Percentiles rank a stretch among this genome's conserved stretches.
Conservation (phyloP, 1,140 invertebrate species). For the Pachypeltis micranthus region DNA sequence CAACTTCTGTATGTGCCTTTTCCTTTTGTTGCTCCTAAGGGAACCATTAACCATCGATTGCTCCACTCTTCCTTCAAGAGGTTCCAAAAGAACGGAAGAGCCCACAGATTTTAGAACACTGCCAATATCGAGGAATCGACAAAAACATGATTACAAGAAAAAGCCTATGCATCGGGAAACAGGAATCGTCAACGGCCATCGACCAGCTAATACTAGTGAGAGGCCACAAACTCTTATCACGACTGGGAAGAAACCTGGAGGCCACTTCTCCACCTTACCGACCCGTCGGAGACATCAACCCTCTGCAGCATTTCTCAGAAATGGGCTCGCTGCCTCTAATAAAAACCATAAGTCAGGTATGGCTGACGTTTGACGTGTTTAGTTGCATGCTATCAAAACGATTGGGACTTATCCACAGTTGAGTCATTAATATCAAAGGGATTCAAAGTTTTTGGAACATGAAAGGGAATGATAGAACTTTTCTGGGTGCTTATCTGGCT, state of each 20-base stretch:
- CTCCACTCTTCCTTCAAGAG: conserved; percentile 22
- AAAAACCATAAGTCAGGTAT: not conserved
- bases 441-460: no score
- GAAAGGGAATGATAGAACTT: no score
- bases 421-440: no score
- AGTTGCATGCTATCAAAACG: no score
- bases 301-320: conserved; percentile 9
- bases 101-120: conserved; percentile 21
- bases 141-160: conserved; percentile 1
- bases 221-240: not conserved
- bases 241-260: conserved; percentile 6
- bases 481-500: no score
- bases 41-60: conserved; percentile 17
- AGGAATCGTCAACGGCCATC: conserved; percentile 10
- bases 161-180: not conserved
- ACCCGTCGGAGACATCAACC: conserved; percentile 13
- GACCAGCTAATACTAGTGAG: not conserved
- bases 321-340: not conserved
- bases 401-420: no score
- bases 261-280: conserved; percentile 18
- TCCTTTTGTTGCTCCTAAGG: not conserved
- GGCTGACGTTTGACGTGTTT: no score
- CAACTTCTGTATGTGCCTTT: not conserved
- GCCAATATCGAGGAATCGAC: conserved; percentile 4
- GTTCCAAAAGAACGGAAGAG: conserved; percentile 17